Percentiles rank a stretch among this genome's conserved stretches.
Conservation (phyloP, 2,797 vertebrate genomes). For the Saxicola maurus region DNA sequence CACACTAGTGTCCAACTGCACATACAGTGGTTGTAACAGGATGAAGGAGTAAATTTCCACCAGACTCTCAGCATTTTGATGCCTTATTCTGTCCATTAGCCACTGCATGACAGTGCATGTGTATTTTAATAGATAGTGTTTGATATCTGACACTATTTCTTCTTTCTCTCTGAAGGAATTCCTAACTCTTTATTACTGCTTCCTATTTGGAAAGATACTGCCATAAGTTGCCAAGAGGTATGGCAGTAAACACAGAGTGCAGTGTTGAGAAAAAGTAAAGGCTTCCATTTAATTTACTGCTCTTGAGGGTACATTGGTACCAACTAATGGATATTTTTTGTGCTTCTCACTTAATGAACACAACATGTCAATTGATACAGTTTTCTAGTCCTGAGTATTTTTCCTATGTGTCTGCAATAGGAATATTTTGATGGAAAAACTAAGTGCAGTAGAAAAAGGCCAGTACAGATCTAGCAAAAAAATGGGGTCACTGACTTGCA, state of each 20-base stretch:
- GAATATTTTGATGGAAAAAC: neutral
- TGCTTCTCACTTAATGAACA: neutral
- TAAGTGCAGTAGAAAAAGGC: neutral
- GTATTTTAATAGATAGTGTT: neutral
- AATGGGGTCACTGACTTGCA: neutral
- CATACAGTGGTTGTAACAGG: neutral
- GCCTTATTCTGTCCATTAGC: neutral
- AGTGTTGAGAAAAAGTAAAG: neutral
- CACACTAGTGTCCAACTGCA: neutral
- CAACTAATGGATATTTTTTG: neutral
- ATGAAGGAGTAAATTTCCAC: neutral
- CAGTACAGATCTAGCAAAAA: neutral
- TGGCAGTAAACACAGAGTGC: neutral
- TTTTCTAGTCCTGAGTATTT: neutral
- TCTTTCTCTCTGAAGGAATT: neutral
- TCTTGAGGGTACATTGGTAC: neutral
- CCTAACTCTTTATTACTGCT: neutral
- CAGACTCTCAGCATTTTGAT: neutral
- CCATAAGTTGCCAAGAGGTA: neutral
- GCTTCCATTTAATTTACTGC: neutral
- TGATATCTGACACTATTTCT: neutral
- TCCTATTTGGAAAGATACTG: neutral
- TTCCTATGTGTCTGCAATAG: neutral
- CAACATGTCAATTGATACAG: neutral
- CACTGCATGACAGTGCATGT: neutral